A percentile compares a stretch with the other conserved stretches of the same genome.
phyloP scores from a whole-genome alignment of 2,113 vertebrate genomes.

The Phrynosoma platyrhinos region DNA sequence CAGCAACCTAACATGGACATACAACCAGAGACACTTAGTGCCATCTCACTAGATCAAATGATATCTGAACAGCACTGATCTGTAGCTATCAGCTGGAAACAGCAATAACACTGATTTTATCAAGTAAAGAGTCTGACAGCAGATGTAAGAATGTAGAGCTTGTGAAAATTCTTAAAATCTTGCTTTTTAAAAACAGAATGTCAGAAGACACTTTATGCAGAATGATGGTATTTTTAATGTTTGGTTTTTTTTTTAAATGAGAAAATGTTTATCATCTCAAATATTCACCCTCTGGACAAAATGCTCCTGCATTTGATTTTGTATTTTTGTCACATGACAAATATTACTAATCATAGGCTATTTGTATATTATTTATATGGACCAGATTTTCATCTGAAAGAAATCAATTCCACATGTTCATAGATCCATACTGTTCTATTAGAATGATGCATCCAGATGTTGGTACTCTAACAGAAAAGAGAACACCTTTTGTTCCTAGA shows the following conservation, averaged over 20 bases:
- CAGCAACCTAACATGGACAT: conserved; percentile 58
- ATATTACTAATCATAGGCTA: background rate
- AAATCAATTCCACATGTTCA: conserved; percentile 35
- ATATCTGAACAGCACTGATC: conserved; percentile 65
- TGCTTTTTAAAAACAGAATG: conserved; percentile 51
- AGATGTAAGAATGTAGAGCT: conserved; percentile 58
- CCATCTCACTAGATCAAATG: conserved; percentile 67
- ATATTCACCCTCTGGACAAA: background rate
- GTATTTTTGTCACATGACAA: background rate
- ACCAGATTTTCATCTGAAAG: background rate
- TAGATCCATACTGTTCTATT: conserved; percentile 32
- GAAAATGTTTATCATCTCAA: background rate
- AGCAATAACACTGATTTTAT: conserved; percentile 66
- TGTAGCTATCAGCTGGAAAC: conserved; percentile 74
- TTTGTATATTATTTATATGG: conserved; percentile 37
- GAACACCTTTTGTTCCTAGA: conserved; percentile 6
- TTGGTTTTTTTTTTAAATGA: background rate
- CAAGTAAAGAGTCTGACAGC: conserved; percentile 47
- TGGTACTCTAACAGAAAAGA: conserved; percentile 42
- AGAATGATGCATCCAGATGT: background rate
- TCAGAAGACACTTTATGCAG: conserved; percentile 42
- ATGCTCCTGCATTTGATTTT: background rate
- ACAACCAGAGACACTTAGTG: conserved; percentile 58
- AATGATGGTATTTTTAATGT: conserved; percentile 41
- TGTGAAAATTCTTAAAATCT: conserved; percentile 47